Base-by-base conservation (phyloP, 1,140 invertebrate species). In the Lepidurus apus region DNA sequence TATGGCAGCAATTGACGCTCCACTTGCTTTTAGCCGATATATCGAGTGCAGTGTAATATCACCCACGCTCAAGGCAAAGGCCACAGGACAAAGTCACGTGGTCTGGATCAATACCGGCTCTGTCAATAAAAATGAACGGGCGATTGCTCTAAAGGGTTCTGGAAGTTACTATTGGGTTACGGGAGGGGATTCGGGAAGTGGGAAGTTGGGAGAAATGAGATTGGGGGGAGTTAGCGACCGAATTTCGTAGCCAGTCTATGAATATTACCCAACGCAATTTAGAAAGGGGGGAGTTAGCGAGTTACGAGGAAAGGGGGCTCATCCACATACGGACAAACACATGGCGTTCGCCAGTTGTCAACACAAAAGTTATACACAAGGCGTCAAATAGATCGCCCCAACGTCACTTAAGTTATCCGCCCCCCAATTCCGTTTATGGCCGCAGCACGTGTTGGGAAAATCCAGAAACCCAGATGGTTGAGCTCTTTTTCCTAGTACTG, bases 71-170 rank as follows among this genome's bases (percentile, higher is more conserved):
- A 65, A 65, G 53, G 53, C 53, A 21, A 65, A 65, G 53, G n/a
- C 17, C 34, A 34, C 53, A 65, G 53, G n/a, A 65, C 21, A 2
- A 65, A 65, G 53, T 65, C n/a, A 65, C 53, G 53, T 65, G 53
- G 17, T 65, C 53, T 21, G 53, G 53, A 65, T 65, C 53, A 65
- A 65, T 65, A 65, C 53, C 53, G 17, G 53, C 53, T 21, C 17
- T 65, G 53, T 65, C 53, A 65, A 65, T 65, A 65, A 65, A 65
- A 65, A 65, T 21, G 53, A 65, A 17, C 53, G 45, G 53, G 53
- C 6, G 21, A 65, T 7, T 7, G 8, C 21, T 9, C 8, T n/a
- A 65, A 11, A 21, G 53, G 53, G 53, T 65, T 65, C n/a, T 65
- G 17, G 13, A 65, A 65, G 53, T 34, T 34, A 34, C 2, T 34